Percentiles rank a stretch among this genome's conserved stretches.
These are phyloP conservation scores for Zapornia atra DNA, from an alignment of 2,113 vertebrate species.

Conservation along the genomic window DNA sequence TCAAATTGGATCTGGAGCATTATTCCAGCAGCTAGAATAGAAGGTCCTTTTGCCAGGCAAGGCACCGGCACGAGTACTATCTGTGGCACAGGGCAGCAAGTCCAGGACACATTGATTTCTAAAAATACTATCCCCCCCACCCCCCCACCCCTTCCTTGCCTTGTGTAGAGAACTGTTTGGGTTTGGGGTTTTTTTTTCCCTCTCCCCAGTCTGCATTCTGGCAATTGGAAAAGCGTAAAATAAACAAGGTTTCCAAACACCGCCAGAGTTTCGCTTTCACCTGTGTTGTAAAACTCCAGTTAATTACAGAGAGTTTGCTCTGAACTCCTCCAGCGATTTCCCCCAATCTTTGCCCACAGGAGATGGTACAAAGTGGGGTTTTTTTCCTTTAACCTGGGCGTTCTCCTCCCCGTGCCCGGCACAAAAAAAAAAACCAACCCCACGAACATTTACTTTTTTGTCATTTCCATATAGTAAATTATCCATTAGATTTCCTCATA, in stretches of 20 bases:
- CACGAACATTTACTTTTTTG: conserved; percentile 76
- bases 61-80: conserved; percentile 51
- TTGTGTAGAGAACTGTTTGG: conserved; percentile 27
- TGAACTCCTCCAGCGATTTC: conserved; percentile 30
- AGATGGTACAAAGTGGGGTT: neutral
- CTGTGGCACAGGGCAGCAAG: conserved; percentile 48
- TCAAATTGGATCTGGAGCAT: conserved; percentile 60
- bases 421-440: neutral
- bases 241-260: conserved; percentile 21
- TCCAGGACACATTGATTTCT: conserved; percentile 51
- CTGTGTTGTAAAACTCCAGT: conserved; percentile 35
- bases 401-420: neutral
- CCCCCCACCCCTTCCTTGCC: neutral
- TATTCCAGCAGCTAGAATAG: conserved; percentile 62
- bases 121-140: conserved; percentile 37
- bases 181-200: neutral
- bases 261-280: conserved; percentile 53
- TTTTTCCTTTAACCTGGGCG: neutral
- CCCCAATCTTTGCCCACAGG: neutral
- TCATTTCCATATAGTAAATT: conserved; percentile 91
- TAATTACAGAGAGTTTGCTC: conserved; percentile 50
- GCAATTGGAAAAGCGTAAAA: conserved; percentile 65
- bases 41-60: conserved; percentile 49
- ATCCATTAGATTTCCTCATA: conserved; percentile 99
- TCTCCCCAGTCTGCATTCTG: neutral